Evolutionary conservation across 2,113 vertebrate genomes (phyloP).

Genomic region (Osmerus mordax): DNA sequence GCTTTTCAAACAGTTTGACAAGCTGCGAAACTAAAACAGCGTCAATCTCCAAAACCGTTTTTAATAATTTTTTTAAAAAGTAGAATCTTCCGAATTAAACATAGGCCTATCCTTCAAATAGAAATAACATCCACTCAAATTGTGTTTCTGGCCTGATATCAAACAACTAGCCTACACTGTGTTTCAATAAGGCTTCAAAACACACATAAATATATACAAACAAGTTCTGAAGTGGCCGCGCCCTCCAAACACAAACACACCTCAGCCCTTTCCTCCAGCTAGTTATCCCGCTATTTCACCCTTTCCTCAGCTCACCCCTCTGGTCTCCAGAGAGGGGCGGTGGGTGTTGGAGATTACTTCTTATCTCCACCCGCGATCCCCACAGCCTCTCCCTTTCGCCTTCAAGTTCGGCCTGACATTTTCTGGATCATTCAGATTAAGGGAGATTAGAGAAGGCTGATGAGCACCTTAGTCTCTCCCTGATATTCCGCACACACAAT

Average conservation of each 20-base stretch:
- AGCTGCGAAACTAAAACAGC: too few species aligned
- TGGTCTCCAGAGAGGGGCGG: conserved; percentile 6
- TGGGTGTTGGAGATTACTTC: conserved; percentile 30
- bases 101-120: too few species aligned
- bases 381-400: conserved; percentile 1
- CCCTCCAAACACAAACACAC: neutral
- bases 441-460: conserved; percentile 43
- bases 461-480: neutral
- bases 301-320: neutral
- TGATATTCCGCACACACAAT: neutral
- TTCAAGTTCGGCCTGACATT: conserved; percentile 22
- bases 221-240: neutral
- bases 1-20: too few species aligned
- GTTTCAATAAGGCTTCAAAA: too few species aligned
- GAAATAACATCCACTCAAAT: too few species aligned
- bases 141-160: too few species aligned
- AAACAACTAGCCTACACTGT: too few species aligned
- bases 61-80: too few species aligned
- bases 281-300: neutral
- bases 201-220: too few species aligned
- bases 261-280: neutral
- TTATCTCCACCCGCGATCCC: conserved; percentile 27
- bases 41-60: too few species aligned
- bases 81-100: too few species aligned
- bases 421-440: conserved; percentile 57